Percentiles rank a stretch among this genome's conserved stretches.
Conservation (phyloP, 1,140 invertebrate species). For the Aphelinus certus region DNA sequence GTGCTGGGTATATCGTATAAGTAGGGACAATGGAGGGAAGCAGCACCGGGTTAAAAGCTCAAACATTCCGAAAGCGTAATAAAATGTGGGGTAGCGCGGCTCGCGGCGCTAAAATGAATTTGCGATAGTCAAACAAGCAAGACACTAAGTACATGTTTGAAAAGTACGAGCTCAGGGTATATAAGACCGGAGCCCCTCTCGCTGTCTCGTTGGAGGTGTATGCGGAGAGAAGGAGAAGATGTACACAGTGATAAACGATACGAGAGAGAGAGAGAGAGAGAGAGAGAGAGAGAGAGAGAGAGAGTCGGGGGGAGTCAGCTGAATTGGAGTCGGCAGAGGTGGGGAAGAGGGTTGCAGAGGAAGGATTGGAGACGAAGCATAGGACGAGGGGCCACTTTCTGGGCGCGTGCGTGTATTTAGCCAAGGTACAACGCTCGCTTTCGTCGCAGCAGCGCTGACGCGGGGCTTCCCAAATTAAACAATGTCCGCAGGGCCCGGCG, state of each 20-base stretch:
- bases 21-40: no score
- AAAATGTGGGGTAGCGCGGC: no score
- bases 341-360: background rate
- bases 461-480: slow-evolving; percentile 48
- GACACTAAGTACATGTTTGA: background rate
- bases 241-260: slow-evolving; percentile 10
- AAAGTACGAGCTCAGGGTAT: background rate
- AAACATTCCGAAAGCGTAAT: no score
- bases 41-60: no score
- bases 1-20: no score
- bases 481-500: slow-evolving; percentile 39
- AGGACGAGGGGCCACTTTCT: slow-evolving; percentile 15
- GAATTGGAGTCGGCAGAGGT: slow-evolving; percentile 8
- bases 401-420: slow-evolving; percentile 15
- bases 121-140: background rate
- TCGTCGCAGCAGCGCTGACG: slow-evolving; percentile 29
- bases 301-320: slow-evolving; percentile 18
- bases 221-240: background rate
- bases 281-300: slow-evolving; percentile 12
- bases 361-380: background rate
- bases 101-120: slow-evolving; percentile 2
- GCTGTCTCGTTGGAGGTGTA: background rate
- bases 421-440: background rate
- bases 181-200: background rate
- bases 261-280: background rate